These are phyloP conservation scores for Petrolisthes manimaculis DNA, from an alignment of 2,888 invertebrate genomes.

Conservation along the genomic window DNA sequence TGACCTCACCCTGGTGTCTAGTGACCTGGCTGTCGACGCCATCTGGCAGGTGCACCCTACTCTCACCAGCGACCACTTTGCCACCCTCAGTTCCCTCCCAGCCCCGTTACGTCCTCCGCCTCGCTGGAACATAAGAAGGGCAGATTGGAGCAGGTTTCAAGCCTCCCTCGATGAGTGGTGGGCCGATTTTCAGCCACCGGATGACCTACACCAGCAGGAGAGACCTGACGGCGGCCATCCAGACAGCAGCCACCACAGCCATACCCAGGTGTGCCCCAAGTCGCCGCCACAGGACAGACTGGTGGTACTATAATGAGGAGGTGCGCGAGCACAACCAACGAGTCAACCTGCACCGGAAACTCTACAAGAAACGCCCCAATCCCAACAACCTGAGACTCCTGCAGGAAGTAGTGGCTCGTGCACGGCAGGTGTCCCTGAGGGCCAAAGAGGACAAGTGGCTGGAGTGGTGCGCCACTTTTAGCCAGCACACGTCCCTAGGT, in stretches of 20 bases:
- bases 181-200: neutral
- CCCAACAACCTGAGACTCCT: neutral
- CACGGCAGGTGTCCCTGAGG: constrained; percentile 17
- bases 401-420: constrained; percentile 10
- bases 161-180: neutral
- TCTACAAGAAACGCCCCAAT: neutral
- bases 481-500: neutral
- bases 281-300: neutral
- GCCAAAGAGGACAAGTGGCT: neutral
- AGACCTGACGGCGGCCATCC: no score
- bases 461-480: neutral
- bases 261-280: neutral
- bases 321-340: neutral
- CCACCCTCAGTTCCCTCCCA: no score
- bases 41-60: no score
- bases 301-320: constrained; percentile 13
- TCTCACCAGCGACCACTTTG: no score
- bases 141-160: no score
- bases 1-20: no score
- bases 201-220: no score
- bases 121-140: neutral
- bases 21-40: no score
- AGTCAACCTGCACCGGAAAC: neutral
- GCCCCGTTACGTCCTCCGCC: neutral
- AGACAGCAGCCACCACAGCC: neutral